Conservation (phyloP, 2,113 vertebrate species). For the Heptranchias perlo region DNA sequence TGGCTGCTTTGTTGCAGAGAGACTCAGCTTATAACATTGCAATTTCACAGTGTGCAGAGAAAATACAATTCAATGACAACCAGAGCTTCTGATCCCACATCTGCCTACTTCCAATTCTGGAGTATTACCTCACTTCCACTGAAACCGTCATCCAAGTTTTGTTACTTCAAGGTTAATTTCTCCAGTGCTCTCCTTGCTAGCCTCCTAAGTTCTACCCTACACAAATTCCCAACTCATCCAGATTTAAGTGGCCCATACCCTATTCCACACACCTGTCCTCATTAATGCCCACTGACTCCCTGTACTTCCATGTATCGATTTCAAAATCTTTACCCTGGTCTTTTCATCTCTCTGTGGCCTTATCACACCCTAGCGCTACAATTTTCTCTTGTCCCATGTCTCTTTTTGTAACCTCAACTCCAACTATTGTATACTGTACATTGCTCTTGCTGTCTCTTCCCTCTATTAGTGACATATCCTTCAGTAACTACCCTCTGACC, state of each 20-base stretch:
- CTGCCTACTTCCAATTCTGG: not conserved
- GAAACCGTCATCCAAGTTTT: not conserved
- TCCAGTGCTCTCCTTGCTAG: not conserved
- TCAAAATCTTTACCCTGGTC: not conserved
- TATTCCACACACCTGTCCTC: not conserved
- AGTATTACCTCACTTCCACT: not conserved
- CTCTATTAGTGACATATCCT: not conserved
- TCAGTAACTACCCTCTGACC: too few species aligned
- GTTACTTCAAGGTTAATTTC: not conserved
- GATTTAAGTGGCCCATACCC: not conserved
- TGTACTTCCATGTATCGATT: not conserved
- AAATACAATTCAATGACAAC: not conserved
- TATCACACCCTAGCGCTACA: not conserved
- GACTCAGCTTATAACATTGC: not conserved
- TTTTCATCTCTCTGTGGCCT: not conserved
- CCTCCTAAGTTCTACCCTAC: not conserved
- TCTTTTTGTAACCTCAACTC: not conserved
- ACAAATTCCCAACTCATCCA: not conserved
- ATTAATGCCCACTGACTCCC: not conserved
- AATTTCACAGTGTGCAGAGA: not conserved
- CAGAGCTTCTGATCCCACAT: not conserved
- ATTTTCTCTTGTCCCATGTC: not conserved
- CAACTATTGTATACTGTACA: not conserved
- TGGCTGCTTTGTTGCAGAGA: not conserved
- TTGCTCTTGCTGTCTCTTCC: too few species aligned